Evolutionary conservation across 2,113 vertebrate species (phyloP), one percentile per base, ranked within the genome.

Genomic region (pig (Sus scrofa)): DNA sequence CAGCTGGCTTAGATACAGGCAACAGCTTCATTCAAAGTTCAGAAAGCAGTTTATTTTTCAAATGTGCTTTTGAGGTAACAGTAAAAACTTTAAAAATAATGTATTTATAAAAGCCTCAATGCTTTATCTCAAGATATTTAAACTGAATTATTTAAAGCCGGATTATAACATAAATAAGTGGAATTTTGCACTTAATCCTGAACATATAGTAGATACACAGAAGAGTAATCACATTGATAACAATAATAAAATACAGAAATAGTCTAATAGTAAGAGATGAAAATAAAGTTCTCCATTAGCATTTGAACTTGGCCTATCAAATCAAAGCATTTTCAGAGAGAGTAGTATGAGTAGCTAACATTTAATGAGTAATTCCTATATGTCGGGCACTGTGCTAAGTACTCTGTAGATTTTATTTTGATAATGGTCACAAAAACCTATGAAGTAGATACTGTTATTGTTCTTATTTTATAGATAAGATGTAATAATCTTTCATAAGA

Each of bases 191-290:
- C 62, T 67, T 86, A 96, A 91, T 88, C 56, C 56, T 93, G n/a
- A 94, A 89, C 27, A 91, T 96, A 96, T 0, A 96, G 52, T 50
- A 96, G 83, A 84, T 93, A 77, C 22, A 85, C 4, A 95, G 15
- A 92, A 84, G 3, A 91, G 44, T 56, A 94, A 81, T 86, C 62
- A 86, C 19, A 71, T 13, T 89, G 24, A 92, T 22, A 70, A 37
- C 12, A 65, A 86, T 26, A 79, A 81, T 67, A 87, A 93, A 87
- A 90, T 77, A 81, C 2, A 44, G 6, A 91, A 60, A 52, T 13
- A 91, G 32, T 77, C 30, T 93, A 95, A 65, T 1, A 60, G 34
- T 74, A 77, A 68, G 24, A 89, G n/a, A 94, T 7, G 14, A 87
- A 94, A 96, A 94, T 65, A 79, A 94, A 95, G n/a, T 83, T 93